Evolutionary conservation across 1,140 invertebrate genomes (phyloP), one percentile per base, ranked within the genome.

Genomic region (Cyclargus thomasi): DNA sequence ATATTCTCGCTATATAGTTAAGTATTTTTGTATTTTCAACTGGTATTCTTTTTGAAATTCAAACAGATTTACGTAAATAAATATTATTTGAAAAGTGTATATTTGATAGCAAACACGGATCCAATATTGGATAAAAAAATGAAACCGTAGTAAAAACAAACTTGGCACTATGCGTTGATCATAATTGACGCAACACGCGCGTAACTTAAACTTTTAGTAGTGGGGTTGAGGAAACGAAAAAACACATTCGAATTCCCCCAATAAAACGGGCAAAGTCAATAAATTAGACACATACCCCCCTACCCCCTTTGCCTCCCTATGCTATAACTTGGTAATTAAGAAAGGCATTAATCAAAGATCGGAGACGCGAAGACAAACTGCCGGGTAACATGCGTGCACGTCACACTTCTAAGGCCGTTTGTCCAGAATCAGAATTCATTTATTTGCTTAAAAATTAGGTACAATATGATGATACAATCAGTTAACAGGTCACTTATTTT

Each of bases 321-420:
- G 29, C 29, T 78, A 84, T 86, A 84, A 83, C 79, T 84, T 82
- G 72, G 80, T 86, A 86, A 86, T 86, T 86, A 86, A 86, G 84
- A 86, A 85, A 83, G 63, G 73, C 84, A 86, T 86, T 85, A 83
- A 86, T 86, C 84, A 86, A 76, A 69, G 77, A 82, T 83, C 72
- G 77, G 81, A 76, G 82, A 83, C 79, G 76, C 68, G 69, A 71
- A 70, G 80, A 85, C 81, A 83, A 85, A 85, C 81, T 76, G 76
- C 81, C 64, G 71, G 67, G 67, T 75, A 77, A 73, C 83, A 85
- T 83, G 83, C 81, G 75, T 76, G 39, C 10, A 3, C 39, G 39
- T 14, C 39, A 47, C 39, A n/a, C n/a, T n/a, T n/a, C n/a, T n/a
- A n/a, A n/a, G n/a, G n/a, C n/a, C n/a, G n/a, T n/a, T n/a, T n/a